These are phyloP conservation scores for Danio albolineatus DNA, from an alignment of 2,797 vertebrate genomes.

Conservation along the genomic window DNA sequence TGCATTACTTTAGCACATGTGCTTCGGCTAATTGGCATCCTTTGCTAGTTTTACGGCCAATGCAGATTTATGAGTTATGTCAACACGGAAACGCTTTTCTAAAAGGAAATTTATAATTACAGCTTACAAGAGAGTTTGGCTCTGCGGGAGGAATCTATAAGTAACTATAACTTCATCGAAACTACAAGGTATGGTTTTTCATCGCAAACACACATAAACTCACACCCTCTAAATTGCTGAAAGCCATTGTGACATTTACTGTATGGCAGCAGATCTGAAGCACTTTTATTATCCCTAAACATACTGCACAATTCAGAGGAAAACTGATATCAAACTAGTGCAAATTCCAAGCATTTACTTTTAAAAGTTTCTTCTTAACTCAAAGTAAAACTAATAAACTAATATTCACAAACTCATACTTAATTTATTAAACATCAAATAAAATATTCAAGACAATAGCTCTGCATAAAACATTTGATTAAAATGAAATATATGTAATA, in stretches of 20 bases:
- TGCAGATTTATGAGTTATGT: not conserved
- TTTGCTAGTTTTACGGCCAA: not conserved
- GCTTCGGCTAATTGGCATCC: not conserved
- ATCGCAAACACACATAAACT: not conserved
- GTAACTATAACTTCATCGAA: not conserved
- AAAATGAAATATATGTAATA: too few relatives aligned
- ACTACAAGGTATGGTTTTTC: conserved; percentile 4
- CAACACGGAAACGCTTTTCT: not conserved
- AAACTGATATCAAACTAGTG: not conserved
- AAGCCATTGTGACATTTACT: not conserved
- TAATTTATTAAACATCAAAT: not conserved
- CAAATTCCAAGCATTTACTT: not conserved
- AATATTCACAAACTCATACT: not conserved
- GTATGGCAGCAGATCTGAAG: not conserved
- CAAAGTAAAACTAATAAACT: not conserved
- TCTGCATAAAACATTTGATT: too few relatives aligned
- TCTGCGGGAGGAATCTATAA: not conserved
- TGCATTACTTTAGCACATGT: not conserved
- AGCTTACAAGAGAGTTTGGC: not conserved
- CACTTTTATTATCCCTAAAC: not conserved
- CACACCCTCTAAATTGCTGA: not conserved
- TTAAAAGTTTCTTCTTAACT: not conserved
- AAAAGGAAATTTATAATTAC: not conserved
- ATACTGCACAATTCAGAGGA: not conserved
- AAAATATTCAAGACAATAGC: too few relatives aligned